Conservation (phyloP, 2,113 vertebrate genomes). For the Dissostichus mawsoni region DNA sequence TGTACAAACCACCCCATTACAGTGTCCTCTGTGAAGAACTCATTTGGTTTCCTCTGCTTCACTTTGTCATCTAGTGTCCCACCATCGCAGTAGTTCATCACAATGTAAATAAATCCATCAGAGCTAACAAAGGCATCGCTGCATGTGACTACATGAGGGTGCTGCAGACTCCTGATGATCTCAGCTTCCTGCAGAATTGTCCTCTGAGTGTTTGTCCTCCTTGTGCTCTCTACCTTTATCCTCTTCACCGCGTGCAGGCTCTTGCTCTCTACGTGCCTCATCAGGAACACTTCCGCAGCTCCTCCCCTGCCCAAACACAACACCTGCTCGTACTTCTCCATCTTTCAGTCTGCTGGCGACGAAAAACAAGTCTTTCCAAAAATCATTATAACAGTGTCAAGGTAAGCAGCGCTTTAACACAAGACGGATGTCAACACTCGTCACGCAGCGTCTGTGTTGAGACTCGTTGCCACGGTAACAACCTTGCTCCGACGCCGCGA, state of each 20-base stretch:
- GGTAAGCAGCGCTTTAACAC: background rate
- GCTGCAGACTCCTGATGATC: conserved; percentile 80
- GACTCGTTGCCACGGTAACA: conserved; percentile 34
- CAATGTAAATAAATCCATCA: conserved; percentile 80
- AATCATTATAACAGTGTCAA: background rate
- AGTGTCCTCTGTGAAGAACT: conserved; percentile 73
- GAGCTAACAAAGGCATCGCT: conserved; percentile 77
- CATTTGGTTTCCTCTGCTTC: conserved; percentile 61
- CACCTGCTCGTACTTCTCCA: conserved; percentile 83
- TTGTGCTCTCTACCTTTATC: conserved; percentile 73
- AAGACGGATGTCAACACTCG: background rate
- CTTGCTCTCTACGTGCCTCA: conserved; percentile 76
- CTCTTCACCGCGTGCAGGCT: conserved; percentile 83
- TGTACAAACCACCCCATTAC: conserved; percentile 86
- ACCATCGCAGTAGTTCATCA: conserved; percentile 86
- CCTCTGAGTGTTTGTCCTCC: conserved; percentile 67
- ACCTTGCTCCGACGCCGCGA: background rate
- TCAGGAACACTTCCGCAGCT: conserved; percentile 84
- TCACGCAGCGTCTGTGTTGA: conserved; percentile 30
- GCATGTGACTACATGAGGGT: conserved; percentile 85
- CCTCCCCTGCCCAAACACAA: conserved; percentile 82
- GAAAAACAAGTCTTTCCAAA: background rate
- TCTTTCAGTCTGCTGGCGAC: background rate
- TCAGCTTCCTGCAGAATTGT: conserved; percentile 83
- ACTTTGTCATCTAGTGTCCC: conserved; percentile 85